Conservation (phyloP, 2,113 vertebrate species). For the Cavia porcellus region DNA sequence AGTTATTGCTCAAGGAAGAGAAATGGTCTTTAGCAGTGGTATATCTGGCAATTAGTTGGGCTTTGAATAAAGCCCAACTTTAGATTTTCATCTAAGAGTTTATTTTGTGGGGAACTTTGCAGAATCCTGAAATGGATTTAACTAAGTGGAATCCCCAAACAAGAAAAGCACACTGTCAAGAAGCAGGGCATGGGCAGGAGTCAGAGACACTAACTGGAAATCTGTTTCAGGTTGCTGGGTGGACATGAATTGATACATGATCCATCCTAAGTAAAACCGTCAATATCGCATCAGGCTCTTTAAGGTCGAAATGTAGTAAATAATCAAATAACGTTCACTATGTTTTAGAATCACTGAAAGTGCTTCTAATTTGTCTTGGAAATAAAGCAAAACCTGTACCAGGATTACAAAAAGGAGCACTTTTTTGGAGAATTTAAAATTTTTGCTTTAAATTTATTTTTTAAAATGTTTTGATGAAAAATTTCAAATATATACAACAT, state of each 20-base stretch:
- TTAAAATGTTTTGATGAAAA: slow-evolving; percentile 4
- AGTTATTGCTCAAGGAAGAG: slow-evolving; percentile 43
- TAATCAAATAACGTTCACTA: not conserved
- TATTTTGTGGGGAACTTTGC: not conserved
- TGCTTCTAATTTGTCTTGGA: slow-evolving; percentile 18
- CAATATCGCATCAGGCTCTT: not conserved
- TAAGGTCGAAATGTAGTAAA: not conserved
- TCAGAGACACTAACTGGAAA: not conserved
- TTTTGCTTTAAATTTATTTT: slow-evolving; percentile 44
- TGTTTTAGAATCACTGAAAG: slow-evolving; percentile 10
- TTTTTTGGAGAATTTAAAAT: not conserved
- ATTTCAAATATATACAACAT: not conserved
- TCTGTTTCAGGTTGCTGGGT: not conserved
- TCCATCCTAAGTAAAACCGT: not conserved
- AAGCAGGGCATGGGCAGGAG: not conserved
- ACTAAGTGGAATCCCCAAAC: not conserved
- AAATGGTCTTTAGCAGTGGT: slow-evolving; percentile 23
- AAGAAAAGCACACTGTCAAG: slow-evolving; percentile 9
- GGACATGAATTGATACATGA: not conserved
- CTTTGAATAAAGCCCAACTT: slow-evolving; percentile 59
- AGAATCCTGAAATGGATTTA: not conserved
- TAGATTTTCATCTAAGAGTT: slow-evolving; percentile 60
- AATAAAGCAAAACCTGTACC: slow-evolving; percentile 10
- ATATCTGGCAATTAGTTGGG: slow-evolving; percentile 33
- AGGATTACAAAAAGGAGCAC: slow-evolving; percentile 28